These are phyloP conservation scores for Didymodactylos carnosus DNA, from an alignment of 2,888 invertebrate species.

Conservation along the genomic window DNA sequence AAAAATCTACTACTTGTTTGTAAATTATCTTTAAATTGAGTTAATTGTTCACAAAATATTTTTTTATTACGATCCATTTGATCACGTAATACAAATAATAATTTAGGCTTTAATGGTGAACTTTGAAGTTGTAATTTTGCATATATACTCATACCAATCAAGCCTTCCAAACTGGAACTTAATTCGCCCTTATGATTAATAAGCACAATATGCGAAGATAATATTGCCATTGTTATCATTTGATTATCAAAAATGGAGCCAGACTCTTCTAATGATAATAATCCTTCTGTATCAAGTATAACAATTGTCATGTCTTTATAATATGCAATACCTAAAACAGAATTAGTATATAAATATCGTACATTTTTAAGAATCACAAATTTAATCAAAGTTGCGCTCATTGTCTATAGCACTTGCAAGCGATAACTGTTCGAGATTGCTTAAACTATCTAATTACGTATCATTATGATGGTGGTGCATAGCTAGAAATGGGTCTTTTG, in stretches of 20 bases:
- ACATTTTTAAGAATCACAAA: too few species aligned
- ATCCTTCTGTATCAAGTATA: neutral
- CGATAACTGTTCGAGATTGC: too few species aligned
- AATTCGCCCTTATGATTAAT: constrained; percentile 3
- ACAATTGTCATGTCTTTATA: neutral
- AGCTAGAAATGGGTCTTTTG: too few species aligned
- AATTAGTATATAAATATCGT: too few species aligned
- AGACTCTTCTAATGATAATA: neutral
- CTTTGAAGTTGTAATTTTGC: neutral
- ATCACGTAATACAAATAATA: constrained; percentile 2
- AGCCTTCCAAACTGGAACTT: neutral
- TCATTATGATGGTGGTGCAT: too few species aligned
- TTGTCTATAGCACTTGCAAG: too few species aligned
- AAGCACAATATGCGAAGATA: neutral
- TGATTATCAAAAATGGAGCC: neutral
- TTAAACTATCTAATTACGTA: too few species aligned
- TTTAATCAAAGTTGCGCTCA: too few species aligned
- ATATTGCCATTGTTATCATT: neutral
- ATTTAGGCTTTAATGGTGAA: neutral
- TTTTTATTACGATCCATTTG: neutral
- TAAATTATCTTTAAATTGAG: neutral
- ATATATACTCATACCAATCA: neutral
- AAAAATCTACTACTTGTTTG: neutral
- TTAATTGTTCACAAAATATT: neutral
- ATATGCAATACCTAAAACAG: neutral